phyloP scores from a whole-genome alignment of 2,113 vertebrate species.

The Hiodon tergisus region DNA sequence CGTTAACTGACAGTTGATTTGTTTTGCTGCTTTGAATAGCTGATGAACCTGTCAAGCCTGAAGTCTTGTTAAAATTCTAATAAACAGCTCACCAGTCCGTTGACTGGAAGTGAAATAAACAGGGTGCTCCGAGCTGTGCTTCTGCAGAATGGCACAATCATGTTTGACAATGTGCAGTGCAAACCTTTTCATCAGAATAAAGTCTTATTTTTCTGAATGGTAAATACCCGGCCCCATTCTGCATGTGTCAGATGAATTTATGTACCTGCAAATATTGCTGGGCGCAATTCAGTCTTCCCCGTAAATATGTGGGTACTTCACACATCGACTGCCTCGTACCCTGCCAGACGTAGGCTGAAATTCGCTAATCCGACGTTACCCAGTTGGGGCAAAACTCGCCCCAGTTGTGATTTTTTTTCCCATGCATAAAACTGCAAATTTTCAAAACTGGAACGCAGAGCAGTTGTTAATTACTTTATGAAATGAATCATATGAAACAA shows the following conservation, averaged over 20 bases:
- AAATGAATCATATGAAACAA: slow-evolving; percentile 40
- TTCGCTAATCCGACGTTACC: slow-evolving; percentile 4
- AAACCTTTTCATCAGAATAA: slow-evolving; percentile 62
- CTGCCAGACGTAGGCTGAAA: neutral
- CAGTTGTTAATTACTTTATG: slow-evolving; percentile 32
- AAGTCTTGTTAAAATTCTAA: slow-evolving; percentile 74
- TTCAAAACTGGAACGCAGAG: slow-evolving; percentile 7
- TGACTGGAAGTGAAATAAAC: slow-evolving; percentile 73
- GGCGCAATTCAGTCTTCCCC: slow-evolving; percentile 51
- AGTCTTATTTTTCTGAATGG: slow-evolving; percentile 61
- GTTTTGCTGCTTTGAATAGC: slow-evolving; percentile 67
- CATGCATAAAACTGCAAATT: slow-evolving; percentile 14
- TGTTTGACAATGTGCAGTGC: slow-evolving; percentile 71
- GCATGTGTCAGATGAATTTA: slow-evolving; percentile 57
- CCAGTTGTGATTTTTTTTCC: slow-evolving; percentile 20
- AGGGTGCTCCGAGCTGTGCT: slow-evolving; percentile 55
- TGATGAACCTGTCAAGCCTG: slow-evolving; percentile 67
- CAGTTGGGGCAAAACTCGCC: slow-evolving; percentile 17
- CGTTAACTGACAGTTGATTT: slow-evolving; percentile 54
- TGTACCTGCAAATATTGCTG: slow-evolving; percentile 58
- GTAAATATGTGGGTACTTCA: slow-evolving; percentile 53
- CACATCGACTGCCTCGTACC: slow-evolving; percentile 34
- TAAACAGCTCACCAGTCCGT: slow-evolving; percentile 71
- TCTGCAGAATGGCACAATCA: slow-evolving; percentile 57
- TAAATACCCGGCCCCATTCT: slow-evolving; percentile 59